A percentile compares a stretch with the other conserved stretches of the same genome.
phyloP scores from a whole-genome alignment of 2,797 vertebrate species.

The Macropus fuliginosus region DNA sequence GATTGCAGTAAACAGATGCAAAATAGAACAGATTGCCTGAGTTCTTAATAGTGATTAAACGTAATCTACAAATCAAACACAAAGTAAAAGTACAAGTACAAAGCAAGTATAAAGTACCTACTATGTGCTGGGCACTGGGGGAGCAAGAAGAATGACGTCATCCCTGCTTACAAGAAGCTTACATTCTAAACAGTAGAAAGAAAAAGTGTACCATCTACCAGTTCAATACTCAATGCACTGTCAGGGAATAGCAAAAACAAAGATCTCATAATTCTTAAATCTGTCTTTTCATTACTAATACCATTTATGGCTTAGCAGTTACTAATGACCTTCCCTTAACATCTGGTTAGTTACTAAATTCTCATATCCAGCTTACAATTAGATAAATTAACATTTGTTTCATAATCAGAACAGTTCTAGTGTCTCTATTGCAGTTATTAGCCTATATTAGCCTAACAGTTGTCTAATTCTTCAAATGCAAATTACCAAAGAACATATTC shows the following conservation, averaged over 20 bases:
- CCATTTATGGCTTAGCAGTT: background rate
- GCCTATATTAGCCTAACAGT: background rate
- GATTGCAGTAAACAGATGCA: background rate
- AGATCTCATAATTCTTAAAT: background rate
- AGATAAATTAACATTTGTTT: background rate
- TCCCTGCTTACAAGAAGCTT: background rate
- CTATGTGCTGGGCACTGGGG: background rate
- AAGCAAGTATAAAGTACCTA: background rate
- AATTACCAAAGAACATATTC: background rate
- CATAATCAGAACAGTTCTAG: background rate
- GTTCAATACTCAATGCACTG: background rate
- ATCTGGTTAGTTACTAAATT: background rate
- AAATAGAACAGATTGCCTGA: background rate
- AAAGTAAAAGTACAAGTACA: too few relatives aligned
- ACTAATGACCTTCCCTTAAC: background rate
- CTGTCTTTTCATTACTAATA: background rate
- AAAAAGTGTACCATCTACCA: background rate
- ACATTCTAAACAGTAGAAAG: background rate
- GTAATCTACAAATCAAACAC: background rate
- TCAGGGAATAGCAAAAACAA: background rate
- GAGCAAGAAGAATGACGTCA: background rate
- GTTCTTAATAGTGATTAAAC: background rate
- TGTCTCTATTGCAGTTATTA: background rate
- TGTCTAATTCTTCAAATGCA: background rate
- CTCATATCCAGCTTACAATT: background rate